Base-by-base conservation (phyloP, 2,113 vertebrate species). In the Mesitornis unicolor region DNA sequence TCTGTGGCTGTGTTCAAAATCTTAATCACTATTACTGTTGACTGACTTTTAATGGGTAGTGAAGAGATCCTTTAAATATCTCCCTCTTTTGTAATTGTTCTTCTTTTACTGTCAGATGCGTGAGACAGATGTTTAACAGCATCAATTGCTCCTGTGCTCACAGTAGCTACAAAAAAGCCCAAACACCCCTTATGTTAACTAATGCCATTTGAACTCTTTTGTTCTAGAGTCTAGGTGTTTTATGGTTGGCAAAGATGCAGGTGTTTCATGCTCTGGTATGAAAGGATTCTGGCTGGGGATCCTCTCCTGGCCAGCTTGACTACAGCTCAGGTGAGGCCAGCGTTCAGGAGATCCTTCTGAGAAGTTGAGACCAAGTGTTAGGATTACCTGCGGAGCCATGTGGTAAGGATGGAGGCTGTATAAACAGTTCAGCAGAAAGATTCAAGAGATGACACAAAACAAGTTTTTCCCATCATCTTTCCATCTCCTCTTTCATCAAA, bases 341-440 rank as follows among this genome's bases (percentile, higher is more conserved):
- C 14, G 5, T 76, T 57, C n/a, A 47, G 36, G 18, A 83, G 22
- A 17, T 60, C 26, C 22, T 81, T n/a, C 48, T 56, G 26, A 47
- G 40, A 78, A 64, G 59, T 56, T 2, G 1, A 43, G 45, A 69
- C 38, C 0, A 0, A 45, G 48, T 31, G 33, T 45, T 60, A 14
- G 31, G 25, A 20, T 69, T 42, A 4, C 68, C 29, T 38, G 5
- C 35, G 33, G 36, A 51, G 6, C 35, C 0, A 0, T 22, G 15
- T 60, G 59, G 11, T 63, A 24, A 59, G n/a, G 25, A 15, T 40
- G 22, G 13, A 42, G 22, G 18, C 18, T 79, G 1, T 51, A 9
- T 61, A 47, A 53, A 53, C 6, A 25, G 21, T 70, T 45, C 31
- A n/a, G 22, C 29, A 40, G 69, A 25, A 85, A 18, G 17, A 68